Percentiles rank a stretch among this genome's conserved stretches.
Evolutionary conservation across 2,113 vertebrate genomes (phyloP).

Genomic region (Alosa alosa): DNA sequence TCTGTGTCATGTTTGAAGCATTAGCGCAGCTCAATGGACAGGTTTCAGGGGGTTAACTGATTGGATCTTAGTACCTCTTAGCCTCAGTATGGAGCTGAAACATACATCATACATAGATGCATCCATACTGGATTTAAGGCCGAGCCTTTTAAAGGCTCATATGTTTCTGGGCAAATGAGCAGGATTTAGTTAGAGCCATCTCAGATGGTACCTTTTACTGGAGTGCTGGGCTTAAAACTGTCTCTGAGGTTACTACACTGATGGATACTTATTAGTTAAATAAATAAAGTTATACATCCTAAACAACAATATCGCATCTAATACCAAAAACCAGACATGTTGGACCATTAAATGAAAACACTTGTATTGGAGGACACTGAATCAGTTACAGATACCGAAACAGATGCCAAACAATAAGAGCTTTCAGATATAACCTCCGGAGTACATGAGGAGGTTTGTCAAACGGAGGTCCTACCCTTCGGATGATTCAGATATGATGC

Average conservation of each 20-base stretch:
- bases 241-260: not conserved
- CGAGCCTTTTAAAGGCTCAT: not conserved
- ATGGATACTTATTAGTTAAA: too few species aligned
- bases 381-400: not conserved
- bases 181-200: not conserved
- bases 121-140: not conserved
- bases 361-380: not conserved
- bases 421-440: too few species aligned
- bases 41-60: constrained; percentile 23
- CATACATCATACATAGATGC: not conserved
- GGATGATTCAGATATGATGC: too few species aligned
- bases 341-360: not conserved
- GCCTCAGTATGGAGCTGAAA: not conserved
- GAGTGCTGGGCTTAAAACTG: not conserved
- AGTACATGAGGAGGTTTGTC: too few species aligned
- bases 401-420: not conserved
- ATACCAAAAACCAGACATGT: not conserved
- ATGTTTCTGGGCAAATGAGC: not conserved
- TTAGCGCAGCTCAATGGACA: constrained; percentile 9
- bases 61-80: not conserved
- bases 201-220: not conserved
- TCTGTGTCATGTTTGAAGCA: not conserved
- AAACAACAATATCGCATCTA: not conserved
- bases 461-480: too few species aligned
- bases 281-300: not conserved